These are phyloP conservation scores for Ruditapes philippinarum DNA, from an alignment of 1,140 invertebrate genomes.

Conservation along the genomic window DNA sequence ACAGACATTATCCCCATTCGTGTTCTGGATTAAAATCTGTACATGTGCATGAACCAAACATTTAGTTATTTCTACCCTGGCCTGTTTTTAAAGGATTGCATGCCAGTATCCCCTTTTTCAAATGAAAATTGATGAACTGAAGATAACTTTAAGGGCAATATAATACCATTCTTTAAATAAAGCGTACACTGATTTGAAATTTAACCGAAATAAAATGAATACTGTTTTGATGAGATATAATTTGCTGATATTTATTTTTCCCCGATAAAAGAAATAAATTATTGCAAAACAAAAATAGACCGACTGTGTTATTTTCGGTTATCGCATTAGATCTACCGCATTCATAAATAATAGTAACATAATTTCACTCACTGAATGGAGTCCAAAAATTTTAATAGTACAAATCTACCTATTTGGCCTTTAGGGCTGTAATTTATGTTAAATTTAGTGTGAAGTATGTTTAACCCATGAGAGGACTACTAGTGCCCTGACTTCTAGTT, in stretches of 20 bases:
- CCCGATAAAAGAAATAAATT: neutral
- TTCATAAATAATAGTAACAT: neutral
- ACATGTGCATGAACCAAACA: too few relatives aligned
- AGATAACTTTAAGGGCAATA: slow-evolving; percentile 12
- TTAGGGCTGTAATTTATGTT: neutral
- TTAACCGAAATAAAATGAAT: slow-evolving; percentile 12
- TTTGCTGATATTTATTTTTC: slow-evolving; percentile 21
- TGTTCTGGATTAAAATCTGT: too few relatives aligned
- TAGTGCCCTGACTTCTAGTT: too few relatives aligned
- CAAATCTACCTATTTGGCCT: neutral
- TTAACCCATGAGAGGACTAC: neutral
- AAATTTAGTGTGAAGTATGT: slow-evolving; percentile 16
- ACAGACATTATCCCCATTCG: too few relatives aligned
- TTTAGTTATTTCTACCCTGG: too few relatives aligned
- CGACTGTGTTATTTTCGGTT: slow-evolving; percentile 17
- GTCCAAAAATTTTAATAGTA: neutral
- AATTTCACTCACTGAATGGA: neutral
- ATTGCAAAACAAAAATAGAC: neutral
- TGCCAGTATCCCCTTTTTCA: neutral
- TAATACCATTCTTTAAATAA: neutral
- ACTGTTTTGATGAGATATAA: slow-evolving; percentile 5
- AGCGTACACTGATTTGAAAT: neutral
- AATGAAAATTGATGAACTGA: slow-evolving; percentile 5
- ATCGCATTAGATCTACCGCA: neutral
- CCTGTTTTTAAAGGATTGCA: neutral